Conservation (phyloP, 2,888 invertebrate species). For the Frankliniella intonsa region DNA sequence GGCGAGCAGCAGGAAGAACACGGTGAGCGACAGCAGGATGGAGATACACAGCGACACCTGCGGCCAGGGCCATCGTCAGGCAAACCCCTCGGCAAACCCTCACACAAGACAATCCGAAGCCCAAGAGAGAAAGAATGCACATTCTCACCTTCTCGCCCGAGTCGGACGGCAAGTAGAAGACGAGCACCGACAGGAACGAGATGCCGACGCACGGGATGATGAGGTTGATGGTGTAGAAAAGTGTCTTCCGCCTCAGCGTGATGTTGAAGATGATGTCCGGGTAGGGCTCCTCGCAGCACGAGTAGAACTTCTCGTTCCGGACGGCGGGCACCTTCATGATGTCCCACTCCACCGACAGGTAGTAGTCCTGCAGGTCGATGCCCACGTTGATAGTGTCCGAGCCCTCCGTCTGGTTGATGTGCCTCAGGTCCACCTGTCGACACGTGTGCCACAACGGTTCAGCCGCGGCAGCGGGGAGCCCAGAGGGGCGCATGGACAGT, state of each 20-base stretch:
- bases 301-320: slow-evolving; percentile 88
- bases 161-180: slow-evolving; percentile 96
- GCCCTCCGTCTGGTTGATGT: slow-evolving; percentile 79
- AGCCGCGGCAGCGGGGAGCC: not conserved
- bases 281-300: slow-evolving; percentile 95
- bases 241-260: slow-evolving; percentile 86
- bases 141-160: slow-evolving; percentile 83
- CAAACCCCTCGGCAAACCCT: not conserved
- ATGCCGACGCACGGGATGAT: slow-evolving; percentile 97
- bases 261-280: slow-evolving; percentile 98
- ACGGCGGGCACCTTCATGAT: slow-evolving; percentile 88
- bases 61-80: not conserved
- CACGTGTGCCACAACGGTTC: not conserved
- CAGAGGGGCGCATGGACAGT: too few relatives aligned
- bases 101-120: not conserved
- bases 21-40: slow-evolving; percentile 85
- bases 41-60: slow-evolving; percentile 86
- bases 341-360: slow-evolving; percentile 98
- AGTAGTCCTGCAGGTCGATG: slow-evolving; percentile 89
- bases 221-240: slow-evolving; percentile 92
- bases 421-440: slow-evolving; percentile 78
- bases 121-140: not conserved
- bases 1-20: slow-evolving; percentile 87
- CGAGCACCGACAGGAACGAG: slow-evolving; percentile 91
- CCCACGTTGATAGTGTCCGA: slow-evolving; percentile 85